phyloP scores from a whole-genome alignment of 2,797 vertebrate species.

The Pseudomugil tenellus region DNA sequence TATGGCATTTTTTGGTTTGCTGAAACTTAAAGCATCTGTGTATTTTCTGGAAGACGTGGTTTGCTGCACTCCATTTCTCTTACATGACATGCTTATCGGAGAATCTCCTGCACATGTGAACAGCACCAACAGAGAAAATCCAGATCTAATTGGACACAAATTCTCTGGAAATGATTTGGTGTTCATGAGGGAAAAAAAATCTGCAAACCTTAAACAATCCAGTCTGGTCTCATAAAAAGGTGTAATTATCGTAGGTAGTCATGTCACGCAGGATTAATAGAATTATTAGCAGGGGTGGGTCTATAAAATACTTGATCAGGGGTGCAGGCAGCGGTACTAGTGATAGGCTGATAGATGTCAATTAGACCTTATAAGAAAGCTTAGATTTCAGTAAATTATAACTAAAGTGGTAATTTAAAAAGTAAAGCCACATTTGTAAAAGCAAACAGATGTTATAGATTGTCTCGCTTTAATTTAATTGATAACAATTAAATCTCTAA shows the following conservation, averaged over 20 bases:
- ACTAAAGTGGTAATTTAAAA: not conserved
- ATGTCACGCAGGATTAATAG: not conserved
- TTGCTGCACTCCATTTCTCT: not conserved
- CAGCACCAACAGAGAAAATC: not conserved
- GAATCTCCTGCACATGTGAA: not conserved
- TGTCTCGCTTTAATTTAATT: too few species aligned
- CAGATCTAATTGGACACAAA: not conserved
- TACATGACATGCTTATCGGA: not conserved
- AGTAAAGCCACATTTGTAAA: too few species aligned
- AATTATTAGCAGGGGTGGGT: not conserved
- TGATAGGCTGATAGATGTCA: not conserved
- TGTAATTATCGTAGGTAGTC: not conserved
- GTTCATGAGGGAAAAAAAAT: not conserved
- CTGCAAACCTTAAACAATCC: not conserved
- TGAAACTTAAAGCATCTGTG: not conserved
- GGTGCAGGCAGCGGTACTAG: not conserved
- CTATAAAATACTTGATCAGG: not conserved
- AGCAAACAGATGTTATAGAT: too few species aligned
- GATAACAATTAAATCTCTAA: too few species aligned
- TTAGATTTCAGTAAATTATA: not conserved
- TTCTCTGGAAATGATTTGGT: not conserved
- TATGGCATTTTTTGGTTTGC: not conserved
- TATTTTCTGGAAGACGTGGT: not conserved
- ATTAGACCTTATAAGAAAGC: not conserved
- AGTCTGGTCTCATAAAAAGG: not conserved